Percentiles rank a stretch among this genome's conserved stretches.
Conservation (phyloP, 2,888 invertebrate genomes). For the Yponomeuta malinellus region DNA sequence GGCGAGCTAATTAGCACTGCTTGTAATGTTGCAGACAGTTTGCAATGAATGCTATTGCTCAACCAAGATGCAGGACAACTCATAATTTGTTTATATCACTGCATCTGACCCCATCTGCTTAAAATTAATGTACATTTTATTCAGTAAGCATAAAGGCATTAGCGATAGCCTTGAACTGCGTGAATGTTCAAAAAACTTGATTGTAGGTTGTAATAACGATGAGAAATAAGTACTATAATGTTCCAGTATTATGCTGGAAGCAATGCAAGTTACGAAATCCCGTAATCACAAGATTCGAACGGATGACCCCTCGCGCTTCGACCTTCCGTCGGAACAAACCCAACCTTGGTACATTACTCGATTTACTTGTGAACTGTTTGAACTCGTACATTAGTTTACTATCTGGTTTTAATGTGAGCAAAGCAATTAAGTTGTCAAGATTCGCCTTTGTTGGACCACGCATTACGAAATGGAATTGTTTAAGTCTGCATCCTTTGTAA, state of each 20-base stretch:
- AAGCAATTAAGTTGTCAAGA: constrained; percentile 1
- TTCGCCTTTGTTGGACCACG: background rate
- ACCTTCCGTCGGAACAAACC: constrained; percentile 4
- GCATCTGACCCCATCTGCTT: background rate
- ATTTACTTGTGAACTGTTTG: background rate
- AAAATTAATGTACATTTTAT: background rate
- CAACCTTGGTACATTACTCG: constrained; percentile 5
- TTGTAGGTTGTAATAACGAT: background rate
- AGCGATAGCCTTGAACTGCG: background rate
- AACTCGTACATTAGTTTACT: background rate
- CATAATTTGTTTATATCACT: background rate
- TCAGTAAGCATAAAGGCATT: background rate
- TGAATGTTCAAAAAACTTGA: background rate
- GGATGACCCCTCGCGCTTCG: constrained; percentile 1
- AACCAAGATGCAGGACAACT: background rate
- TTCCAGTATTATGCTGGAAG: background rate
- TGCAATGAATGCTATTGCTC: background rate
- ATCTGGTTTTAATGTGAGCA: background rate
- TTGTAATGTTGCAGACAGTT: background rate
- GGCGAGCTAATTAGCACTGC: background rate
- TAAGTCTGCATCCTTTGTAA: background rate
- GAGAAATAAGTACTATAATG: background rate
- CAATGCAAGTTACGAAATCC: background rate
- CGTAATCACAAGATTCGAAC: constrained; percentile 3
- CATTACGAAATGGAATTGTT: background rate